These are phyloP conservation scores for Drosophila tani DNA, from an alignment of 1,140 invertebrate species.

Conservation along the genomic window DNA sequence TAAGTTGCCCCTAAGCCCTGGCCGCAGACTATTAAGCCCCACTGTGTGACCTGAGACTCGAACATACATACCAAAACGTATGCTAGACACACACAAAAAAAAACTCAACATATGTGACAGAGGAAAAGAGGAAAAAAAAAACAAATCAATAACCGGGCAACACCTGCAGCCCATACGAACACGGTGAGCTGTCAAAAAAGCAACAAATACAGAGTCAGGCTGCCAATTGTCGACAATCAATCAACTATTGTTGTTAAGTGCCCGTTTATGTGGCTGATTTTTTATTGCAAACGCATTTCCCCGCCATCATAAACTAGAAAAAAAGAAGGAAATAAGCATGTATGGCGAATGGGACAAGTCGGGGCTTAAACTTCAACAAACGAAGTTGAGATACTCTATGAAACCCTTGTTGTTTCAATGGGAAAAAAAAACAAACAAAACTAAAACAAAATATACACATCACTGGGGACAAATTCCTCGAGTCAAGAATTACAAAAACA, in stretches of 20 bases:
- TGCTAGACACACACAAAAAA: conserved; percentile 23
- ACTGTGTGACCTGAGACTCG: conserved; percentile 38
- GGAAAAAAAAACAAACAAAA: not conserved
- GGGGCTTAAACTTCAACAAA: not conserved
- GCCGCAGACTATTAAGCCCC: conserved; percentile 34
- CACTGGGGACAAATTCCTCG: too few relatives aligned
- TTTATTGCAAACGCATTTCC: conserved; percentile 72
- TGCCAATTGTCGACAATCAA: conserved; percentile 76
- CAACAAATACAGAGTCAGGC: conserved; percentile 47
- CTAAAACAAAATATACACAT: not conserved
- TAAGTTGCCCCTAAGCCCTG: conserved; percentile 44
- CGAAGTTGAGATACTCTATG: conserved; percentile 16
- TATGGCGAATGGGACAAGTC: conserved; percentile 7
- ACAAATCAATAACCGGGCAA: conserved; percentile 61
- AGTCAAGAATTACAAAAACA: too few relatives aligned
- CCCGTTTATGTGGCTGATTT: conserved; percentile 57
- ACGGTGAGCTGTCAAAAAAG: conserved; percentile 52
- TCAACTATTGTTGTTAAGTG: conserved; percentile 73
- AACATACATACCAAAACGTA: conserved; percentile 17
- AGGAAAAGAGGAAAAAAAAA: conserved; percentile 18
- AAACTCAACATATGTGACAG: not conserved
- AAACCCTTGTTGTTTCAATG: not conserved
- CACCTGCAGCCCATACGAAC: conserved; percentile 54
- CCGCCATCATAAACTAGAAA: conserved; percentile 45
- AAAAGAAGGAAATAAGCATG: conserved; percentile 22